phyloP scores from a whole-genome alignment of 23 tunicate species.

The Ascidia mentula region DNA sequence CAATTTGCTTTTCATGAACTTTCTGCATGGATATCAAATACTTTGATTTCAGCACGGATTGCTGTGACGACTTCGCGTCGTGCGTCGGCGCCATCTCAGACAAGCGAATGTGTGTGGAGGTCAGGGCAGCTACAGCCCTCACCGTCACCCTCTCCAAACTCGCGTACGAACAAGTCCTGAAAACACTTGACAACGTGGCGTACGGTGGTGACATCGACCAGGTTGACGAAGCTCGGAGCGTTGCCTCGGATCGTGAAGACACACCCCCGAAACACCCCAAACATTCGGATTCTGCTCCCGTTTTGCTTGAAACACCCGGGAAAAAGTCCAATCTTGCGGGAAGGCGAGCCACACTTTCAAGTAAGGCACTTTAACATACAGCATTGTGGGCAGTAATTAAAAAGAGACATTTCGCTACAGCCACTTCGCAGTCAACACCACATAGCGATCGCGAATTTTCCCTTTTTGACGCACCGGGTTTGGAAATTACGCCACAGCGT shows the following conservation, averaged over 20 bases:
- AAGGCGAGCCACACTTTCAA: background rate
- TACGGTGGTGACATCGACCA: conserved; percentile 80
- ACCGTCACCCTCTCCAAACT: conserved; percentile 69
- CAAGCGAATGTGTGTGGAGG: conserved; percentile 59
- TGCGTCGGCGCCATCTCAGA: conserved; percentile 60
- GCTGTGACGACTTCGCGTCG: conserved; percentile 30
- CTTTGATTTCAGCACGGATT: background rate
- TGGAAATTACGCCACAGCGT: conserved; percentile 7
- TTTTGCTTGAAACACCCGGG: background rate
- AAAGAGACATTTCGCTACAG: background rate
- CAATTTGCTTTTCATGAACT: background rate
- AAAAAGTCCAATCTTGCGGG: background rate
- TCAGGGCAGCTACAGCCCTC: conserved; percentile 37
- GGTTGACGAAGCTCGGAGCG: background rate
- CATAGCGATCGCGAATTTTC: conserved; percentile 5
- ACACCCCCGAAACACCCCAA: background rate
- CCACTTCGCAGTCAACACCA: conserved; percentile 60
- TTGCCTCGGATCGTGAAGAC: background rate
- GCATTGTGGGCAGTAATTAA: background rate
- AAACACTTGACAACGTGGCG: conserved; percentile 85
- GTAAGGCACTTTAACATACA: background rate
- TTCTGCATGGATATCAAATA: background rate
- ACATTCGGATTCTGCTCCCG: conserved; percentile 41
- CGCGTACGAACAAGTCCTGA: conserved; percentile 89
- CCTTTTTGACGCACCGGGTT: conserved; percentile 39